phyloP scores from a whole-genome alignment of 1,140 invertebrate species.

The Drosophila nigrodunni region DNA sequence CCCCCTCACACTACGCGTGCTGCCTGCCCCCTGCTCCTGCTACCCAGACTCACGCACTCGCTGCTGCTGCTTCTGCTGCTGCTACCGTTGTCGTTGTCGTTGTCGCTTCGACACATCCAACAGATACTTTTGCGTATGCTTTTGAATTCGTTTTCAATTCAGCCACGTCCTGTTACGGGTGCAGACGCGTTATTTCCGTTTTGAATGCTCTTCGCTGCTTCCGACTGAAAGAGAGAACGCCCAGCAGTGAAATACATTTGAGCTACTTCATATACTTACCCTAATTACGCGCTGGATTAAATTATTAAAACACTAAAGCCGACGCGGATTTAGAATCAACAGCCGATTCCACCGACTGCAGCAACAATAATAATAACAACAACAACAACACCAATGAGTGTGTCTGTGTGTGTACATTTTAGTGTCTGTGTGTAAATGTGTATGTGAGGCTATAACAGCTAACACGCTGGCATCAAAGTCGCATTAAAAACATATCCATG shows the following conservation, averaged over 20 bases:
- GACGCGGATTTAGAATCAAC: constrained; percentile 71
- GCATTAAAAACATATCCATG: constrained; percentile 82
- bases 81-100: constrained; percentile 17
- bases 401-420: constrained; percentile 4
- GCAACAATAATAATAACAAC: constrained; percentile 11
- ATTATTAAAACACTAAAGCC: constrained; percentile 82
- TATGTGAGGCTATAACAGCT: constrained; percentile 49
- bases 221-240: constrained; percentile 34
- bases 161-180: constrained; percentile 83
- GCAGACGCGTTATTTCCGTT: constrained; percentile 83
- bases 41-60: constrained; percentile 40
- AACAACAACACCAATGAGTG: constrained; percentile 10
- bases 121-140: constrained; percentile 78
- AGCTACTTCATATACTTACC: constrained; percentile 70
- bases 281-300: constrained; percentile 84
- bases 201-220: constrained; percentile 36
- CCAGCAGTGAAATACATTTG: constrained; percentile 28
- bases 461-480: constrained; percentile 61
- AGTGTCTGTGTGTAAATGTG: constrained; percentile 22
- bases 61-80: constrained; percentile 36
- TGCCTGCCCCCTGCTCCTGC: constrained; percentile 13
- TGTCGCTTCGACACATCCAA: constrained; percentile 56
- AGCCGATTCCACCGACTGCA: constrained; percentile 41
- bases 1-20: constrained; percentile 39
- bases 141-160: constrained; percentile 83